Percentiles rank a stretch among this genome's conserved stretches.
Evolutionary conservation across 1,140 invertebrate species (phyloP).

Genomic region (Agrypnia vestita): DNA sequence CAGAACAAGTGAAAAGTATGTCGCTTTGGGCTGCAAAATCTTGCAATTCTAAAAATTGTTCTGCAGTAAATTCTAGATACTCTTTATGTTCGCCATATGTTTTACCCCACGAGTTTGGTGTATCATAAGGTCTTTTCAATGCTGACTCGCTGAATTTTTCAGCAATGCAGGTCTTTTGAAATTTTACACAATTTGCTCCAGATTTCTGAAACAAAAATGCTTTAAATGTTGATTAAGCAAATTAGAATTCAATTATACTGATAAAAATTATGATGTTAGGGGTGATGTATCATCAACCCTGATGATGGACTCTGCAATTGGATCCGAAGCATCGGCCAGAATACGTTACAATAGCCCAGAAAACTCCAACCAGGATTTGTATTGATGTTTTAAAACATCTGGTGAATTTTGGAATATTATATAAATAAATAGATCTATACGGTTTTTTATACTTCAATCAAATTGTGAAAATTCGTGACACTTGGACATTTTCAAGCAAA

Average conservation of each 20-base stretch:
- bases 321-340: too few species aligned
- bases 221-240: too few species aligned
- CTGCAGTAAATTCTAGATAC: conserved; percentile 80
- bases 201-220: conserved; percentile 73
- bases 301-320: too few species aligned
- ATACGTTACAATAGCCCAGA: too few species aligned
- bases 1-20: conserved; percentile 83
- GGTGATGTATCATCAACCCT: too few species aligned
- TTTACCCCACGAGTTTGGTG: conserved; percentile 80
- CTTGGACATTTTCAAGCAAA: too few species aligned
- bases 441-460: conserved; percentile 45
- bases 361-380: too few species aligned
- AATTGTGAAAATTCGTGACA: not conserved
- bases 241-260: too few species aligned
- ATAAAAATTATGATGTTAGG: too few species aligned
- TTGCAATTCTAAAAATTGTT: conserved; percentile 79
- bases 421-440: not conserved
- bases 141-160: conserved; percentile 82
- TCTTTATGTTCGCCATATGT: conserved; percentile 87
- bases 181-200: conserved; percentile 88
- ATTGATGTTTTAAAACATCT: too few species aligned
- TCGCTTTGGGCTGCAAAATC: conserved; percentile 77
- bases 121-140: conserved; percentile 76
- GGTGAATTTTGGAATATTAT: too few species aligned
- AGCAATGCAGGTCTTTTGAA: conserved; percentile 82